Evolutionary conservation across 2,113 vertebrate species (phyloP).

Genomic region (Peromyscus leucopus): DNA sequence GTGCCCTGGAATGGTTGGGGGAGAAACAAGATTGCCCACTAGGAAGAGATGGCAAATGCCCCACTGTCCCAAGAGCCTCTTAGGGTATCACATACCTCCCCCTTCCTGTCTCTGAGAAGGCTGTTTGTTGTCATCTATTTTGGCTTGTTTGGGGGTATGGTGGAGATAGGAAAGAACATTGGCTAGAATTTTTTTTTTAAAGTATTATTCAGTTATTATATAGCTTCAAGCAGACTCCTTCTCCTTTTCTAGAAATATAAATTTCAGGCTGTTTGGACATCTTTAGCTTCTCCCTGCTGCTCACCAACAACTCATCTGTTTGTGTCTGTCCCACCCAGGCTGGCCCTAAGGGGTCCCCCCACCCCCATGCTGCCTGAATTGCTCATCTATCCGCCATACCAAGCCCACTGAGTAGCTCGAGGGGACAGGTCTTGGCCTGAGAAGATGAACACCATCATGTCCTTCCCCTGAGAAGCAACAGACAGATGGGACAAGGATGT

Average conservation of each 20-base stretch:
- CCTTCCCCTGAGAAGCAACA: neutral
- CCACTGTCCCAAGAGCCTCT: neutral
- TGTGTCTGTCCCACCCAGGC: neutral
- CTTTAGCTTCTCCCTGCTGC: neutral
- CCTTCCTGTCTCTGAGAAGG: neutral
- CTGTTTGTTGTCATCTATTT: neutral
- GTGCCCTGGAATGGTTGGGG: neutral
- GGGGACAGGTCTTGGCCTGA: neutral
- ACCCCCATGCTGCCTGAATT: neutral
- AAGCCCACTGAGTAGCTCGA: neutral
- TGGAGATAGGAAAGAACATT: neutral
- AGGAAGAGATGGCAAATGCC: neutral
- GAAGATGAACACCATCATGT: neutral
- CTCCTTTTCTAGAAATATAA: neutral
- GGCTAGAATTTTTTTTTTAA: neutral
- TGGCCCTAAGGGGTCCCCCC: neutral
- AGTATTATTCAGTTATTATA: neutral
- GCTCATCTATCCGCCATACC: neutral
- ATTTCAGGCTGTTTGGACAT: neutral
- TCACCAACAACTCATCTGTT: neutral
- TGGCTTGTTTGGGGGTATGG: neutral
- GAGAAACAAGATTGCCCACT: neutral
- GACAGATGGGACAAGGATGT: neutral
- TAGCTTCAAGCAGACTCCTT: neutral
- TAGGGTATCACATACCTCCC: fast-evolving